phyloP scores from a whole-genome alignment of 2,797 vertebrate genomes.

The Orientallactaga sibirica region DNA sequence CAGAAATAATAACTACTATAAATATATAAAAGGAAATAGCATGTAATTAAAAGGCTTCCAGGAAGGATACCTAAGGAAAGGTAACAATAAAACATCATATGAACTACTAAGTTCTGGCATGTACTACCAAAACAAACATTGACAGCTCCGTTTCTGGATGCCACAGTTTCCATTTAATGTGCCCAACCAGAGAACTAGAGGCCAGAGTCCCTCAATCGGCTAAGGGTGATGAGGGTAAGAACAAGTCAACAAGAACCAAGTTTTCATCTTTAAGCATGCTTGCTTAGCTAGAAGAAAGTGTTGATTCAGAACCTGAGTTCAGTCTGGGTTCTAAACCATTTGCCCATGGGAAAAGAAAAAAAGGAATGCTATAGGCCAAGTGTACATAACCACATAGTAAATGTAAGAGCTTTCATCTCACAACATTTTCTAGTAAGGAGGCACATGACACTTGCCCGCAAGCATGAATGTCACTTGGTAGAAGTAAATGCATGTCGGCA shows the following conservation, averaged over 20 bases:
- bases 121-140: not conserved
- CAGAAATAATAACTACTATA: slow-evolving; percentile 1
- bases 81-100: not conserved
- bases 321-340: not conserved
- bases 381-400: not conserved
- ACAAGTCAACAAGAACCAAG: not conserved
- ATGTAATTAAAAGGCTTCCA: slow-evolving; percentile 34
- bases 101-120: not conserved
- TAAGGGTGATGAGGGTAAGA: not conserved
- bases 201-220: not conserved
- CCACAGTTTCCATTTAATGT: not conserved
- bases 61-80: slow-evolving; percentile 38
- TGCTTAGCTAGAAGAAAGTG: not conserved
- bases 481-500: not conserved
- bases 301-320: not conserved
- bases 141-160: not conserved
- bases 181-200: not conserved
- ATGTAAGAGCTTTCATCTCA: not conserved
- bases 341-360: not conserved
- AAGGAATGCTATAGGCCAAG: not conserved
- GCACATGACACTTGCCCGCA: not conserved
- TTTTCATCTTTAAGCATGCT: not conserved
- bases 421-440: slow-evolving; percentile 38
- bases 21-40: not conserved
- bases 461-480: not conserved